Percentiles rank a stretch among this genome's conserved stretches.
phyloP scores from a whole-genome alignment of 2,113 vertebrate species.

The Gavia stellata region DNA sequence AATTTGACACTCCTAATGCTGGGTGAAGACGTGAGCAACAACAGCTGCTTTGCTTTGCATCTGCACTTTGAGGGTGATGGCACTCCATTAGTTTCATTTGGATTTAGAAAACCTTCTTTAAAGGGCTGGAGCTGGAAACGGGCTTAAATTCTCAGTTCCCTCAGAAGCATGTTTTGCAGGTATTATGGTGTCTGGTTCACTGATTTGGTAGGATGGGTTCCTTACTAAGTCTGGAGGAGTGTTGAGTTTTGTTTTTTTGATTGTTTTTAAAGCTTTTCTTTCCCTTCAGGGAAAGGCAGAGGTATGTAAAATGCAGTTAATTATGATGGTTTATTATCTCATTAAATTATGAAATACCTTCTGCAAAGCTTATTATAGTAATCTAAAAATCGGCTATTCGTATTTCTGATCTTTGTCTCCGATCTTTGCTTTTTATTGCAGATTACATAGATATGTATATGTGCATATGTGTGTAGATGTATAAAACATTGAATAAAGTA shows the following conservation, averaged over 20 bases:
- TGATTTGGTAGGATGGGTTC: neutral
- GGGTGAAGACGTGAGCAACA: neutral
- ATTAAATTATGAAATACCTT: conserved; percentile 15
- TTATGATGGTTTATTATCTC: neutral
- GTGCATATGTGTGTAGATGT: neutral
- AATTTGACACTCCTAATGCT: neutral
- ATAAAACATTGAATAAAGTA: neutral
- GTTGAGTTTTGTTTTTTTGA: neutral
- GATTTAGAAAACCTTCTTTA: neutral
- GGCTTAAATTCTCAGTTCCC: neutral
- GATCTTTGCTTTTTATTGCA: neutral
- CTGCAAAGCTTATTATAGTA: neutral
- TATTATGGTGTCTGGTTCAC: neutral
- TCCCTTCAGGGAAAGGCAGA: neutral
- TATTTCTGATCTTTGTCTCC: conserved; percentile 10
- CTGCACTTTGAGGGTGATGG: neutral
- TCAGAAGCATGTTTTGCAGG: neutral
- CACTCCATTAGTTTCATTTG: neutral
- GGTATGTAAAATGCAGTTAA: conserved; percentile 8
- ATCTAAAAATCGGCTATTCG: neutral
- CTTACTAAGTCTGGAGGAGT: neutral
- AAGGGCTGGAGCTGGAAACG: neutral
- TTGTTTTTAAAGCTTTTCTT: neutral
- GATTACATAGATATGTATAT: neutral
- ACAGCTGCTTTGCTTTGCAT: neutral